Conservation (phyloP, 1,140 invertebrate genomes). For the Pissodes strobi region DNA sequence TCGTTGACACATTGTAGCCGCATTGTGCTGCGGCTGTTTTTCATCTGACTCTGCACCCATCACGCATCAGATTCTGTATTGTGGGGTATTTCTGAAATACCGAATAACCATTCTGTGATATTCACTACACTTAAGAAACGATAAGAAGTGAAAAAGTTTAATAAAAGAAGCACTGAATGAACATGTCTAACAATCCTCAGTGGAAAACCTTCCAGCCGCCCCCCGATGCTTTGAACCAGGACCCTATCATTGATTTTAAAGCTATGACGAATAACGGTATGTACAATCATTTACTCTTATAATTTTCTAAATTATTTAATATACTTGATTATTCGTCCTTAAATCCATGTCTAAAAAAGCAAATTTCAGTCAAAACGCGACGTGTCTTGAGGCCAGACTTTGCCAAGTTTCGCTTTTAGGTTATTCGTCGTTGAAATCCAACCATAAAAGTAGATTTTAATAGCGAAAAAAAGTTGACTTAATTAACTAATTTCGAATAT, state of each 20-base stretch:
- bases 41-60: slow-evolving; percentile 2
- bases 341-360: too few relatives aligned
- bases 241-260: slow-evolving; percentile 75
- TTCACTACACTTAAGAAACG: slow-evolving; percentile 58
- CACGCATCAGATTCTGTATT: slow-evolving; percentile 38
- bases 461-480: too few relatives aligned
- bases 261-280: slow-evolving; percentile 64
- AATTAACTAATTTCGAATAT: too few relatives aligned
- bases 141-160: slow-evolving; percentile 45
- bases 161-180: slow-evolving; percentile 39
- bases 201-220: slow-evolving; percentile 91
- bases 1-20: neutral
- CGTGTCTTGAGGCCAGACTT: too few relatives aligned
- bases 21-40: slow-evolving; percentile 41
- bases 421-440: too few relatives aligned
- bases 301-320: too few relatives aligned
- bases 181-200: slow-evolving; percentile 86
- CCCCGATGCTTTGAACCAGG: slow-evolving; percentile 71
- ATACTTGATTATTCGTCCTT: too few relatives aligned
- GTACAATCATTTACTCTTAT: slow-evolving; percentile 23
- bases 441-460: too few relatives aligned
- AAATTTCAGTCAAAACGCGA: too few relatives aligned
- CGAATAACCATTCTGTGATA: slow-evolving; percentile 59
- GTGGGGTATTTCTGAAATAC: slow-evolving; percentile 51
- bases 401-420: too few relatives aligned